phyloP scores from a whole-genome alignment of 2,888 invertebrate genomes.

The Cybosia mesomella region DNA sequence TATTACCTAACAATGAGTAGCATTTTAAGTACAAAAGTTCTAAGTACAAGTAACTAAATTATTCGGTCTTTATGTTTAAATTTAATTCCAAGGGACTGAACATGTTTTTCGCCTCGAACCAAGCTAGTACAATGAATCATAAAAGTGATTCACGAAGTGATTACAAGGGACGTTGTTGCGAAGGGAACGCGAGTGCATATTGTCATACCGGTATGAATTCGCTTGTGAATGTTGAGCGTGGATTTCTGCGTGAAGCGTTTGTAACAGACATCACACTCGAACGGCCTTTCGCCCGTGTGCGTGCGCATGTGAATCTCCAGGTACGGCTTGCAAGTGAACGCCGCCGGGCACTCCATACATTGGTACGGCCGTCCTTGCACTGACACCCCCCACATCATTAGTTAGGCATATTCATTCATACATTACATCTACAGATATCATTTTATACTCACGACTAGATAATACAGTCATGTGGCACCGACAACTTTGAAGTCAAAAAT shows the following conservation, averaged over 20 bases:
- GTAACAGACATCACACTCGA: constrained; percentile 87
- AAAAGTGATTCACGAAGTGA: constrained; percentile 3
- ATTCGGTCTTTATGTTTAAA: neutral
- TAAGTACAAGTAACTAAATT: neutral
- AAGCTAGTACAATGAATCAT: constrained; percentile 25
- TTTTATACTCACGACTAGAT: constrained; percentile 56
- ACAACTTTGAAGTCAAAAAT: constrained; percentile 69
- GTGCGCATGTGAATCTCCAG: constrained; percentile 89
- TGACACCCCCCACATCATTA: constrained; percentile 61
- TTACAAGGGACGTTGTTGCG: constrained; percentile 11
- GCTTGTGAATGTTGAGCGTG: constrained; percentile 87
- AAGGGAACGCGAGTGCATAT: constrained; percentile 39
- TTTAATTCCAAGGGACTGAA: neutral
- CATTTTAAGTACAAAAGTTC: neutral
- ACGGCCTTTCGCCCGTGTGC: constrained; percentile 85
- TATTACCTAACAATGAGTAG: neutral
- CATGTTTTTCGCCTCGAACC: constrained; percentile 52
- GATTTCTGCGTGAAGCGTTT: constrained; percentile 88
- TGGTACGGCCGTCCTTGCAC: constrained; percentile 87
- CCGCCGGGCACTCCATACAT: constrained; percentile 87
- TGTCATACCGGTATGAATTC: constrained; percentile 86
- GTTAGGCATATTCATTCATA: constrained; percentile 32
- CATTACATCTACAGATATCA: constrained; percentile 32
- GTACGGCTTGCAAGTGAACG: constrained; percentile 88
- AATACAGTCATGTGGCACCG: constrained; percentile 79